Evolutionary conservation across 92 coral and sea anemone species (phyloP).

Genomic region (Epizoanthus illoricatus): DNA sequence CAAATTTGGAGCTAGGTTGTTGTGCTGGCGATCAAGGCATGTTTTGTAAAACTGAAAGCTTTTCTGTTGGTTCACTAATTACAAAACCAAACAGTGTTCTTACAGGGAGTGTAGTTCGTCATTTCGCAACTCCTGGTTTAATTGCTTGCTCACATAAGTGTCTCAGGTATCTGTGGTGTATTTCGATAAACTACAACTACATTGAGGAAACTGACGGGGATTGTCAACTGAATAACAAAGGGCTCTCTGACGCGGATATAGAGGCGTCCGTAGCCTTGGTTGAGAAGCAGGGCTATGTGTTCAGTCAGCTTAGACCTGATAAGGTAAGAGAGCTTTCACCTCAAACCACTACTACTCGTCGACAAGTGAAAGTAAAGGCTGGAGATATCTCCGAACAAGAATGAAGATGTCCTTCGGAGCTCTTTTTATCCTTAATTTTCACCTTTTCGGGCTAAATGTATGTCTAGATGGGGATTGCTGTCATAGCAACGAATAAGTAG

Average conservation of each 20-base stretch:
- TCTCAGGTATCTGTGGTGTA: constrained; percentile 6
- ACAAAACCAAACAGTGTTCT: constrained; percentile 7
- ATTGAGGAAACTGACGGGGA: constrained; percentile 14
- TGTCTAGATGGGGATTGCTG: too few relatives aligned
- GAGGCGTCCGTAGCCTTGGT: not conserved
- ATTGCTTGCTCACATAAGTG: constrained; percentile 22
- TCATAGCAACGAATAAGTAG: too few relatives aligned
- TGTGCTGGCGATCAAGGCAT: constrained; percentile 1
- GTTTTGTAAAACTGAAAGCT: constrained; percentile 1
- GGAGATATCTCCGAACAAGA: not conserved
- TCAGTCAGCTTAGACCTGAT: constrained; percentile 19
- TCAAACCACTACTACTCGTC: too few relatives aligned
- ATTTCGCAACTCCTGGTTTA: constrained; percentile 9
- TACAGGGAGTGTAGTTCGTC: not conserved
- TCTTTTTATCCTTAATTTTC: too few relatives aligned
- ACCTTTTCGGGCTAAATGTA: too few relatives aligned
- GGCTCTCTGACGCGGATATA: not conserved
- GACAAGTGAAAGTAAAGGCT: not conserved
- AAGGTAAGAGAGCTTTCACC: not conserved
- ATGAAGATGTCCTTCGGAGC: not conserved
- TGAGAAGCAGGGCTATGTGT: constrained; percentile 14
- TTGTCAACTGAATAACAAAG: constrained; percentile 13
- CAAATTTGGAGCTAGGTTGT: not conserved
- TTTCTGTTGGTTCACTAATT: constrained; percentile 1
- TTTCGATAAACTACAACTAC: constrained; percentile 25